Conservation (phyloP, 1,140 invertebrate genomes). For the Triops longicaudatus region DNA sequence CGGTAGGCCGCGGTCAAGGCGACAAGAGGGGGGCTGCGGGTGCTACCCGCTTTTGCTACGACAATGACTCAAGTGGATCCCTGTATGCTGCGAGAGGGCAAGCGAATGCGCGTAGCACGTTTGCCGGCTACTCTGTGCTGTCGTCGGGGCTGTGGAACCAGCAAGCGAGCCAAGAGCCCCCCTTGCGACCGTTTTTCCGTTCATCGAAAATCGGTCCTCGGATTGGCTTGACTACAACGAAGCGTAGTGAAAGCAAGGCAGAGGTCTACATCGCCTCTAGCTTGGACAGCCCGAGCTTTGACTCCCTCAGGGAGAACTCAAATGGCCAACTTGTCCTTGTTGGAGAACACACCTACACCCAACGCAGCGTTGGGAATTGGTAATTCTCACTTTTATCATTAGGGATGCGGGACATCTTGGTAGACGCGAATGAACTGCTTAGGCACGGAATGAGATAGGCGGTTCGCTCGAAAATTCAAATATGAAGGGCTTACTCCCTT, state of each 20-base stretch:
- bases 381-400: neutral
- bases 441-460: neutral
- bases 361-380: neutral
- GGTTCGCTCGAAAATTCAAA: neutral
- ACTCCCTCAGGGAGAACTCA: neutral
- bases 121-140: constrained; percentile 13
- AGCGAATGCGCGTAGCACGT: constrained; percentile 13
- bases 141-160: neutral
- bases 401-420: constrained; percentile 1
- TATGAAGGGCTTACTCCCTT: neutral
- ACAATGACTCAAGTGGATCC: constrained; percentile 12
- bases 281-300: neutral
- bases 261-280: constrained; percentile 1
- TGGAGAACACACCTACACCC: constrained; percentile 1
- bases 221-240: constrained; percentile 6
- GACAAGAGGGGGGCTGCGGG: constrained; percentile 13
- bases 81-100: constrained; percentile 10
- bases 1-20: constrained; percentile 12
- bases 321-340: constrained; percentile 6
- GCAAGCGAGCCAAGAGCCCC: constrained; percentile 6
- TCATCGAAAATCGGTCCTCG: constrained; percentile 14
- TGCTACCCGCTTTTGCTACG: constrained; percentile 14
- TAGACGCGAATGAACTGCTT: constrained; percentile 1
- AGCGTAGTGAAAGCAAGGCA: neutral
- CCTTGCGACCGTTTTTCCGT: constrained; percentile 10